phyloP scores from a whole-genome alignment of 30 jellyfish, hydroid and myxozoan species.

The Hydractinia symbiolongicarpus region DNA sequence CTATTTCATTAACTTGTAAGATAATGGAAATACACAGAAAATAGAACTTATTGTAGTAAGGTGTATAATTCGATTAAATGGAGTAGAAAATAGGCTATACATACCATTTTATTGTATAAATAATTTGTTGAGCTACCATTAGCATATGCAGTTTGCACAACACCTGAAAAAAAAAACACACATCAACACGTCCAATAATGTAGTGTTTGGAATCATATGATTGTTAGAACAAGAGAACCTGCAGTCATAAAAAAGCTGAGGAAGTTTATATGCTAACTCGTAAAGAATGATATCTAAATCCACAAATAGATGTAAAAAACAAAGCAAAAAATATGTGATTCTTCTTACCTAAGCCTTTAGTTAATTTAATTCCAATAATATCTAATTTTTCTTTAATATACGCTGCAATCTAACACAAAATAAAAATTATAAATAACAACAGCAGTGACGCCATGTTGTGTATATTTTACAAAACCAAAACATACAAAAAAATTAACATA shows the following conservation, averaged over 20 bases:
- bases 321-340: background rate
- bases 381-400: slow-evolving; percentile 73
- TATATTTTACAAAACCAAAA: too few relatives aligned
- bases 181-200: too few relatives aligned
- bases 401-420: slow-evolving; percentile 57
- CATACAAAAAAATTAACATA: background rate
- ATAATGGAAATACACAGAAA: too few relatives aligned
- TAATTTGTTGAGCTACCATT: slow-evolving; percentile 87
- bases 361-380: slow-evolving; percentile 50
- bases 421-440: background rate
- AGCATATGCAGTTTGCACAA: slow-evolving; percentile 93
- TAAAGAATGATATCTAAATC: too few relatives aligned
- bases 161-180: slow-evolving; percentile 42
- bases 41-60: too few relatives aligned
- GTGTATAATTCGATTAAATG: background rate
- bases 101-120: slow-evolving; percentile 54
- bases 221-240: too few relatives aligned
- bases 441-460: too few relatives aligned
- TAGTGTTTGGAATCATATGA: too few relatives aligned
- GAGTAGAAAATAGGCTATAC: background rate
- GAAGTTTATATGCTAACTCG: too few relatives aligned
- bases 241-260: too few relatives aligned
- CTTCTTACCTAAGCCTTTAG: slow-evolving; percentile 68
- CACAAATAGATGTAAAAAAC: background rate
- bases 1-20: too few relatives aligned